phyloP scores from a whole-genome alignment of 2,113 vertebrate genomes.

The Marmota flaviventris region DNA sequence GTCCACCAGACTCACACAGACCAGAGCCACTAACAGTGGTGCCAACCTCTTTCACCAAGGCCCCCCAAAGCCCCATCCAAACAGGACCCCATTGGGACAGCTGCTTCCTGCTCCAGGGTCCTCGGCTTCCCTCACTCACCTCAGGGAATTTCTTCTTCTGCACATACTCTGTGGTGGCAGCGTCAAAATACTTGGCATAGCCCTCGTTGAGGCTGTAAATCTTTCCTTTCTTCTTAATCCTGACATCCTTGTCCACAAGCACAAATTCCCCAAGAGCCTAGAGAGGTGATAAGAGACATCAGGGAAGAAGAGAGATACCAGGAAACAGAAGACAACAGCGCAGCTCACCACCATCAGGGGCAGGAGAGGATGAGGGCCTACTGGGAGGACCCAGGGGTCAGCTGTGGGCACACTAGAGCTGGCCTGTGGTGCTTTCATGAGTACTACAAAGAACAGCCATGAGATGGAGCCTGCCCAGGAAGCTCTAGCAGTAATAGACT shows the following conservation, averaged over 20 bases:
- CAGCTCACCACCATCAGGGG: background rate
- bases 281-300: constrained; percentile 40
- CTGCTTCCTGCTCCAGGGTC: background rate
- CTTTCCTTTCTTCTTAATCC: constrained; percentile 96
- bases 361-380: background rate
- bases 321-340: background rate
- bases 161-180: constrained; percentile 94
- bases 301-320: background rate
- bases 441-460: background rate
- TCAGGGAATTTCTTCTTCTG: constrained; percentile 97
- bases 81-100: background rate
- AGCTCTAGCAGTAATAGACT: background rate
- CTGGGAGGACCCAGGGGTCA: background rate
- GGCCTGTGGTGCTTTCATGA: background rate
- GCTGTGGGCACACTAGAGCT: background rate
- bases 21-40: background rate
- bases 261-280: constrained; percentile 97
- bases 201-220: constrained; percentile 98
- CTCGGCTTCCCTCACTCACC: constrained; percentile 88
- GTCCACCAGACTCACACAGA: background rate
- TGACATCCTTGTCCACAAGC: constrained; percentile 95
- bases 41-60: background rate
- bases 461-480: rapidly evolving
- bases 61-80: background rate
- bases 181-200: constrained; percentile 97